Conservation (phyloP, 64 coral and sea anemone species). For the Montipora capricornis region DNA sequence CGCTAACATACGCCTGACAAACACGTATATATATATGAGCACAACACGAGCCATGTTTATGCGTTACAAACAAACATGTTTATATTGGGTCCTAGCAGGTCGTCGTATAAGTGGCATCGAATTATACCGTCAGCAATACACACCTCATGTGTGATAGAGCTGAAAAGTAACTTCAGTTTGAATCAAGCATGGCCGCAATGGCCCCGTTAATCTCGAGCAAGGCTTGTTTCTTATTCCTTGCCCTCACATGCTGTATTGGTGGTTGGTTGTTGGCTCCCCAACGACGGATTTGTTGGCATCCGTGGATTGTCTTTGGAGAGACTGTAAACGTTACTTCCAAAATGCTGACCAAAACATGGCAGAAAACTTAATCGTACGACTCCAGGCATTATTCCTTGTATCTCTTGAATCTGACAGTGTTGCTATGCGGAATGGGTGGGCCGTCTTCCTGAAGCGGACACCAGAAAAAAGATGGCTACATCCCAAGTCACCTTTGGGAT, state of each 20-base stretch:
- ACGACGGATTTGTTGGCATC: background rate
- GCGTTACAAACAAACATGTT: background rate
- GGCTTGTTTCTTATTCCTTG: background rate
- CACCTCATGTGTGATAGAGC: background rate
- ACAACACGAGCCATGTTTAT: background rate
- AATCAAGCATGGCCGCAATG: too few relatives aligned
- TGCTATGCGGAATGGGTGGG: too few relatives aligned
- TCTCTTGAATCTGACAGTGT: too few relatives aligned
- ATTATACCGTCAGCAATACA: background rate
- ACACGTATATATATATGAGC: background rate
- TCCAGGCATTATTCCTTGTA: background rate
- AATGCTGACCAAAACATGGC: background rate
- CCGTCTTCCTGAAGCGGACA: too few relatives aligned
- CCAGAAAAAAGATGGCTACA: too few relatives aligned
- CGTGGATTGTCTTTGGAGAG: background rate
- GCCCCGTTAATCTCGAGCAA: too few relatives aligned
- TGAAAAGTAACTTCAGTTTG: background rate
- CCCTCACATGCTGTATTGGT: too few relatives aligned
- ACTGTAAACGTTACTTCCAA: background rate
- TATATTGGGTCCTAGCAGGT: background rate
- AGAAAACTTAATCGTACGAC: background rate
- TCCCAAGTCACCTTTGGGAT: too few relatives aligned
- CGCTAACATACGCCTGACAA: background rate
- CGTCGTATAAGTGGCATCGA: background rate
- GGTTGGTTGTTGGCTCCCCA: too few relatives aligned